A percentile compares a stretch with the other conserved stretches of the same genome.
Evolutionary conservation across 2,113 vertebrate species (phyloP).

Genomic region (Apodemus sylvaticus): DNA sequence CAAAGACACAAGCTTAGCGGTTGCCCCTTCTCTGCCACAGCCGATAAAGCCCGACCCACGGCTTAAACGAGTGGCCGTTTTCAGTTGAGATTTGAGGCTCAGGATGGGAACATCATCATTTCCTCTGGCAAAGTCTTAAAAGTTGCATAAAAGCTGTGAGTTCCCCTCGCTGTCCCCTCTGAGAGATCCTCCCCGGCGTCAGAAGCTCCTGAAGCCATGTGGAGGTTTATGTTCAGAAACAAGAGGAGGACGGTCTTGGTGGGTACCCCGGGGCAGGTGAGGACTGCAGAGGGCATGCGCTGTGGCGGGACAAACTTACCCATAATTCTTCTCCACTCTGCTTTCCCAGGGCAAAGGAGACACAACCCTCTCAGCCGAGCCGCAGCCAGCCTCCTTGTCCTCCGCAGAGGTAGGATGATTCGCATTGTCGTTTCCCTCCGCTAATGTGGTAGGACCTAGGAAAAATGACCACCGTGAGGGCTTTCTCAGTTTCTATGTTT

Average conservation of each 20-base stretch:
- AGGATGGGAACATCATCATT: slow-evolving; percentile 48
- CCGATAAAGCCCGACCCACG: not conserved
- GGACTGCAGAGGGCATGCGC: fast-evolving
- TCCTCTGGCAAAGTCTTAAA: slow-evolving; percentile 53
- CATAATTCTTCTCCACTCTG: not conserved
- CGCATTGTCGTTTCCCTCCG: fast-evolving
- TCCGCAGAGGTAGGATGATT: not conserved
- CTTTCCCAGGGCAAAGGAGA: slow-evolving; percentile 44
- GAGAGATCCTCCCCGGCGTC: not conserved
- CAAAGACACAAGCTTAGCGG: not conserved
- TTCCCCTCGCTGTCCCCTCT: slow-evolving; percentile 29
- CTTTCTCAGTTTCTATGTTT: fast-evolving
- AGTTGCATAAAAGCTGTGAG: slow-evolving; percentile 50
- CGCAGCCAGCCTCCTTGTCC: fast-evolving
- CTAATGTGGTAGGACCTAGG: fast-evolving
- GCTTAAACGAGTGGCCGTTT: not conserved
- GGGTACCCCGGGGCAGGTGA: not conserved
- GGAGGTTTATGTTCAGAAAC: slow-evolving; percentile 66
- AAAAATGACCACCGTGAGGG: fast-evolving
- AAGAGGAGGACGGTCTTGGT: not conserved
- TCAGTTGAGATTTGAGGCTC: slow-evolving; percentile 62
- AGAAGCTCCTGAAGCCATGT: not conserved
- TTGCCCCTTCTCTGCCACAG: not conserved
- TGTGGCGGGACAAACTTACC: fast-evolving
- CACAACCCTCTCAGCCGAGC: not conserved